Evolutionary conservation across 1,140 invertebrate genomes (phyloP), one percentile per base, ranked within the genome.

Genomic region (Propsilocerus akamusi): DNA sequence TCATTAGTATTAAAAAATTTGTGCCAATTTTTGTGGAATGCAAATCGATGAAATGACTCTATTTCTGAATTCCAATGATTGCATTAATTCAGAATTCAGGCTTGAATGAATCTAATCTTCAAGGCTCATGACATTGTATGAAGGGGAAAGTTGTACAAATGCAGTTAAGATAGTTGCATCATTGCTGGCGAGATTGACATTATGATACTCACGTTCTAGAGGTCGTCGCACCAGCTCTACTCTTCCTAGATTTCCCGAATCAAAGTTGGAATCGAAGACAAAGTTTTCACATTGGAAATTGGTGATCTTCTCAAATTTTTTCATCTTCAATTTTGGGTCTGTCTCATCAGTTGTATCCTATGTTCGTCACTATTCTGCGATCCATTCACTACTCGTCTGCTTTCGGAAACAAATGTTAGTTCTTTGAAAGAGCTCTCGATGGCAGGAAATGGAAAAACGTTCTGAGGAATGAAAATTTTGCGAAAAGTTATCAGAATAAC

Each of bases 191-290:
- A 11, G 47, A 6, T 32, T 54, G 11, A 48, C 49, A 56, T 59
- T 63, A 55, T 67, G 64, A 59, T 51, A 67, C 65, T 11, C 17
- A 25, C 10, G 12, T 50, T 12, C 37, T 5, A n/a, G 10, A n/a
- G 4, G n/a, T 24, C 10, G 11, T 52, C 59, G 54, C 47, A 81
- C 73, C 56, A 70, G 65, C 62, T 88, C 85, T 34, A 88, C 86
- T 62, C 72, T 75, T 26, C 77, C 77, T 54, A 91, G 70, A 72
- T 92, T 92, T 26, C 86, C 85, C 24, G 88, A 92, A 65, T 92
- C 88, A 72, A 92, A 90, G 65, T 82, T 77, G 56, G 82, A 79
- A 55, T 76, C 75, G 68, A 88, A 85, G 54, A 69, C 67, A 67
- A 83, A 83, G 57, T 74, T 77, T 53, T 70, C 74, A 59, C 77